phyloP scores from a whole-genome alignment of 2,888 invertebrate genomes.

The Poecilus cupreus region DNA sequence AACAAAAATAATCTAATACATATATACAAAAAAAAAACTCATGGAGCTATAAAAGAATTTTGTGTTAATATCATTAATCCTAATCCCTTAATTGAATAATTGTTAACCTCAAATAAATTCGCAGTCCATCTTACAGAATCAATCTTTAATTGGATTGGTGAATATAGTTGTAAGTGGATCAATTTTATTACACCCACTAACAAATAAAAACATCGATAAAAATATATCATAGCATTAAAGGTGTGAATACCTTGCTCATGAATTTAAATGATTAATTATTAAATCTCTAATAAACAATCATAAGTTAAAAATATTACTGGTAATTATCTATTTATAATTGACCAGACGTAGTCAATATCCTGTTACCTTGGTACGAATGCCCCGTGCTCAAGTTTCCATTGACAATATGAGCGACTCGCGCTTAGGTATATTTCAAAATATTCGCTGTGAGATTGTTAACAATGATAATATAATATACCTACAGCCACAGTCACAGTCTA shows the following conservation, averaged over 20 bases:
- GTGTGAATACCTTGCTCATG: neutral
- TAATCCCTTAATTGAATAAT: too few species aligned
- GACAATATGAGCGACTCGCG: neutral
- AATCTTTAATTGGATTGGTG: too few species aligned
- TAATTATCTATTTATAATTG: slow-evolving; percentile 46
- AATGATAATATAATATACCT: neutral
- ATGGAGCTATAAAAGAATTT: too few species aligned
- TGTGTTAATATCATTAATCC: too few species aligned
- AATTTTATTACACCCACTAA: too few species aligned
- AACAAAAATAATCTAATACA: too few species aligned
- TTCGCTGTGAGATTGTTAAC: neutral
- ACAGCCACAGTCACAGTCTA: neutral
- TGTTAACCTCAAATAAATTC: too few species aligned
- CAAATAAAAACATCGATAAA: too few species aligned
- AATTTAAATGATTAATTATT: neutral
- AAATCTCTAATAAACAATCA: slow-evolving; percentile 22
- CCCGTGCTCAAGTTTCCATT: slow-evolving; percentile 24
- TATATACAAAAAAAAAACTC: too few species aligned
- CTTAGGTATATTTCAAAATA: slow-evolving; percentile 23
- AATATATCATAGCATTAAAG: too few species aligned
- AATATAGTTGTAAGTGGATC: too few species aligned
- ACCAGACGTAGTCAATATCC: slow-evolving; percentile 28
- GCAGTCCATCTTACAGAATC: too few species aligned
- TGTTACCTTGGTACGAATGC: slow-evolving; percentile 41
- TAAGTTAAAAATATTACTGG: slow-evolving; percentile 37